Base-by-base conservation (phyloP, 2,113 vertebrate genomes). In the Ailurus styani region DNA sequence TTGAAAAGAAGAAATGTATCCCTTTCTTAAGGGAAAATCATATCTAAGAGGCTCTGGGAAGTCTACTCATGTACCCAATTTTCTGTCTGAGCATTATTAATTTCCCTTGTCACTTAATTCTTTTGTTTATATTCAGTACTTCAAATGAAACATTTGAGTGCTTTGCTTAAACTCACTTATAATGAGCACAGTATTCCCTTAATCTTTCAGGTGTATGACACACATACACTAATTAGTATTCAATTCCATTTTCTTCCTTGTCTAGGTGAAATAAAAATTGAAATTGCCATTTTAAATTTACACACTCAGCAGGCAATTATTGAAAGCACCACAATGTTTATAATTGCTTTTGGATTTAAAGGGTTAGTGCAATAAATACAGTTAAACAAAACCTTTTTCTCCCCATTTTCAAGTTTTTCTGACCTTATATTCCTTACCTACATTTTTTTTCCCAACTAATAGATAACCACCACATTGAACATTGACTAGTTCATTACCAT, bases 201-300 rank as follows among this genome's bases (percentile, higher is more conserved):
- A 96, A 97, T 98, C 91, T 98, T 98, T 98, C 91, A 98, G 97
- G 97, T 98, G 90, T 98, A 78, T 98, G 94, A 98, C 96, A 97
- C 83, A 90, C 77, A 97, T 94, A 86, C 87, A 95, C 96, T 98
- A 98, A 98, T 99, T 99, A 98, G 84, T 96, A 97, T 97, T 97
- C 95, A 97, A 72, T 98, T 98, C 98, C 77, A 93, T 97, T 98
- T 98, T 98, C 90, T 94, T 62, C 87, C 86, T 98, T 98, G 91
- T 98, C 89, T 93, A 97, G 95, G 95, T 97, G 91, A 98, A 98
- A 96, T 97, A 90, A 98, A 98, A 98, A 99, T 98, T 98, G 96
- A 99, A 99, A 98, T 98, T 97, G 84, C 82, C 90, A 94, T 98
- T 99, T 98, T 98, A 98, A 98, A 98, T 98, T 98, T 98, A 98